A percentile compares a stretch with the other conserved stretches of the same genome.
phyloP scores from a whole-genome alignment of 2,888 invertebrate species.

The Polydrusus cervinus region DNA sequence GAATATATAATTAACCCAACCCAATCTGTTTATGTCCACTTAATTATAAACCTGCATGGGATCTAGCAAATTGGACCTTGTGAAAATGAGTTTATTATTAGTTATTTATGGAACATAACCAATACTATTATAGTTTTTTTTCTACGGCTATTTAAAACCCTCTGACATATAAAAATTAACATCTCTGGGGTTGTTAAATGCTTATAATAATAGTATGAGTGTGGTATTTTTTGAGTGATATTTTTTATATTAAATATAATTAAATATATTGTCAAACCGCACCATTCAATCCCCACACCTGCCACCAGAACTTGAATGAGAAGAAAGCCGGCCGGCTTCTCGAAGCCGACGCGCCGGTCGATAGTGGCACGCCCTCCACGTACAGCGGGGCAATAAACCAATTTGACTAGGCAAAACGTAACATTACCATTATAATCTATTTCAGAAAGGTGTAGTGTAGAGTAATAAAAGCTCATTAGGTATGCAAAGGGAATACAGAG shows the following conservation, averaged over 20 bases:
- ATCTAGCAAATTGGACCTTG: background rate
- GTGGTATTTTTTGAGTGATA: too few species aligned
- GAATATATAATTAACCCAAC: slow-evolving; percentile 25
- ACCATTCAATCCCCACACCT: slow-evolving; percentile 17
- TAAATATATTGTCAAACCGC: too few species aligned
- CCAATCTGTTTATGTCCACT: slow-evolving; percentile 15
- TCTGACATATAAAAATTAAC: too few species aligned
- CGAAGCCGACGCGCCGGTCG: slow-evolving; percentile 39
- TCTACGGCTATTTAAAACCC: too few species aligned
- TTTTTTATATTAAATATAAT: too few species aligned
- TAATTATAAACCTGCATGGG: slow-evolving; percentile 4
- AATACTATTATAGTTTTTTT: too few species aligned
- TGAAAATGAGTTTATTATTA: background rate
- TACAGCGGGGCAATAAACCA: background rate
- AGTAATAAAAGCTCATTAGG: too few species aligned
- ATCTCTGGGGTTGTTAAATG: too few species aligned
- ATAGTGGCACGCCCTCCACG: slow-evolving; percentile 37
- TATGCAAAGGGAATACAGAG: too few species aligned
- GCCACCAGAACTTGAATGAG: slow-evolving; percentile 20
- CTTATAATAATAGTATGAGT: too few species aligned
- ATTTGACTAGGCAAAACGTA: background rate
- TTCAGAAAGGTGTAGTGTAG: too few species aligned
- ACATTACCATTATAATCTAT: background rate
- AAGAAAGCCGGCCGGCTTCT: slow-evolving; percentile 24
- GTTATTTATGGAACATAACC: too few species aligned